Evolutionary conservation across 2,888 invertebrate genomes (phyloP), one percentile per base, ranked within the genome.

Genomic region (Caenorhabditis sp.): DNA sequence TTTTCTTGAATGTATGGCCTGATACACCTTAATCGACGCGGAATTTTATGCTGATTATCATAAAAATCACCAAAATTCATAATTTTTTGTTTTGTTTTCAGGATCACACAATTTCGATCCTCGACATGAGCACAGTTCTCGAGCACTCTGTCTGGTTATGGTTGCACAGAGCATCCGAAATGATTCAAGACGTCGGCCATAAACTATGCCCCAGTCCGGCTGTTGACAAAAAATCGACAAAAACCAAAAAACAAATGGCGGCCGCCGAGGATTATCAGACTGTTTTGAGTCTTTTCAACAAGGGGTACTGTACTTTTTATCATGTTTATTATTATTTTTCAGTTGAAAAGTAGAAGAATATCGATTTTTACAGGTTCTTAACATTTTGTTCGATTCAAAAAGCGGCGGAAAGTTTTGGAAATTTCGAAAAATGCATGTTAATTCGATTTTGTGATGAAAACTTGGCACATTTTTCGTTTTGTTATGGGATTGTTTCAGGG

Each of bases 191-290:
- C 58, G 83, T 83, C 17, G 83, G 83, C 1, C 83, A 83, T 67
- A 78, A 80, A 54, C 38, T 83, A 10, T 82, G 81, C 54, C 83
- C 83, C 4, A 75, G 79, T 1, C 83, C 83, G 0, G 59, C 67
- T 4, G 59, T 75, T 21, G 83, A 83, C 52, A 81, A 81, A 65
- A 83, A 83, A 36, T 73, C 80, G 3, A 70, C 80, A n/a, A 83
- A 83, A 43, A 83, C 83, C 0, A 82, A 82, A 70, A 80, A 80
- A 54, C 83, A 83, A 64, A 76, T 82, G 73, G 81, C 83, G 0
- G 81, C 83, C 7, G 70, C 77, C 2, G 83, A 83, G 64, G 83
- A 83, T 26, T 83, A 83, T 66, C 81, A 81, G 36, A 83, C 83
- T 20, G 76, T 83, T 71, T 64, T 80, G 56, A 78, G 77, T 59